These are phyloP conservation scores for Anarrhichthys ocellatus DNA, from an alignment of 2,113 vertebrate species.

Conservation along the genomic window DNA sequence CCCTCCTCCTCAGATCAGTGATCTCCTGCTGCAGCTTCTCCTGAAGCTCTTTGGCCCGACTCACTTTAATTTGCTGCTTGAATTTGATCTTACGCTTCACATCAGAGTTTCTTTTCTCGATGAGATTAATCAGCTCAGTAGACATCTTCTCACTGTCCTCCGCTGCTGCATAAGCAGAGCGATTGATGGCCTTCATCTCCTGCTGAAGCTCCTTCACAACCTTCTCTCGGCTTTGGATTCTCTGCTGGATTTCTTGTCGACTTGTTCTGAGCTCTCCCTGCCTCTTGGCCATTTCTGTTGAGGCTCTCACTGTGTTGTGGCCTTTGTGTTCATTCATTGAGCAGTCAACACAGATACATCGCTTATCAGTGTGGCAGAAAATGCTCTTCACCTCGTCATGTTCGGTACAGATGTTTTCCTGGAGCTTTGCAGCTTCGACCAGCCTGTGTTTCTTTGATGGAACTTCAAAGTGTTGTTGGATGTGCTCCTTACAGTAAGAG, in stretches of 20 bases:
- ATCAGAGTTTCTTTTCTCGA: constrained; percentile 4
- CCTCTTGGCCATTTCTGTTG: not conserved
- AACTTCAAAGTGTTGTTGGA: constrained; percentile 30
- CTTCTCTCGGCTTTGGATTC: not conserved
- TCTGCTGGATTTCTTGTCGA: constrained; percentile 6
- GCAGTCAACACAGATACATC: constrained; percentile 36
- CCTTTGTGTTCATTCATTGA: constrained; percentile 18
- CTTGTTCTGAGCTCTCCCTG: not conserved
- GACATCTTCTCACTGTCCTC: not conserved
- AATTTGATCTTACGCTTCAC: constrained; percentile 28
- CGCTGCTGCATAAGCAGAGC: constrained; percentile 6
- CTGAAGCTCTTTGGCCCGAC: not conserved
- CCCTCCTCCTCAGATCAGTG: constrained; percentile 10
- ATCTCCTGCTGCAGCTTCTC: constrained; percentile 34
- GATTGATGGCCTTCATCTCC: not conserved
- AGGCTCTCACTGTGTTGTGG: constrained; percentile 13
- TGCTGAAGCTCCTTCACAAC: not conserved
- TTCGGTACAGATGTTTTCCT: constrained; percentile 24
- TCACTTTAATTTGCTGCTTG: constrained; percentile 13
- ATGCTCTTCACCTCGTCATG: constrained; percentile 29
- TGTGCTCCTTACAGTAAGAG: constrained; percentile 35
- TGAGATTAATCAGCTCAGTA: not conserved
- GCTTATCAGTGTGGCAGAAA: constrained; percentile 39
- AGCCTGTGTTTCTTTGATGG: constrained; percentile 39
- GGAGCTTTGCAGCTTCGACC: not conserved